A percentile compares a stretch with the other conserved stretches of the same genome.
phyloP scores from a whole-genome alignment of 1,140 invertebrate species.

The Episyrphus balteatus region DNA sequence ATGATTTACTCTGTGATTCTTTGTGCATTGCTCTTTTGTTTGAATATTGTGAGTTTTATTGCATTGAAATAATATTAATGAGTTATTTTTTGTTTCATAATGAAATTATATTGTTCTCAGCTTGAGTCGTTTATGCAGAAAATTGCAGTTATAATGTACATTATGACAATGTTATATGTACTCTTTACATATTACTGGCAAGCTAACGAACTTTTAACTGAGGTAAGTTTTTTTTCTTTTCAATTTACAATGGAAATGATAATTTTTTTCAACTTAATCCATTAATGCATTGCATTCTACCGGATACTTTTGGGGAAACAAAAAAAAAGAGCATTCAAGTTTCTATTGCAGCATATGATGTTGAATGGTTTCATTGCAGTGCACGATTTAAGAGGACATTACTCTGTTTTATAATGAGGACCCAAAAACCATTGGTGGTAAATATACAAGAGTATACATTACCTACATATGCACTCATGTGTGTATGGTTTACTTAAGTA shows the following conservation, averaged over 20 bases:
- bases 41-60: constrained; percentile 22
- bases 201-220: constrained; percentile 25
- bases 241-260: background rate
- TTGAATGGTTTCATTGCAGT: constrained; percentile 8
- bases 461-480: no score
- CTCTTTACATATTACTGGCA: constrained; percentile 29
- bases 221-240: constrained; percentile 11
- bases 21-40: constrained; percentile 22
- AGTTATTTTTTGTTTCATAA: background rate
- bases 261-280: no score
- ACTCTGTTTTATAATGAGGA: constrained; percentile 25
- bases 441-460: no score
- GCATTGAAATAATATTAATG: background rate
- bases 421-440: constrained; percentile 25
- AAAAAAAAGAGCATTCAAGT: constrained; percentile 6
- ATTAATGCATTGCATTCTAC: constrained; percentile 9
- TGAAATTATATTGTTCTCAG: background rate
- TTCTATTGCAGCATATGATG: constrained; percentile 7
- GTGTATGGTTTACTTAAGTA: no score
- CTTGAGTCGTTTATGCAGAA: constrained; percentile 5
- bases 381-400: constrained; percentile 22
- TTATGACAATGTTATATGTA: constrained; percentile 29
- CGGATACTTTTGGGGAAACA: constrained; percentile 8
- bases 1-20: constrained; percentile 27
- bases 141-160: constrained; percentile 19